Conservation (phyloP, 1,140 invertebrate species). For the Plodia interpunctella region DNA sequence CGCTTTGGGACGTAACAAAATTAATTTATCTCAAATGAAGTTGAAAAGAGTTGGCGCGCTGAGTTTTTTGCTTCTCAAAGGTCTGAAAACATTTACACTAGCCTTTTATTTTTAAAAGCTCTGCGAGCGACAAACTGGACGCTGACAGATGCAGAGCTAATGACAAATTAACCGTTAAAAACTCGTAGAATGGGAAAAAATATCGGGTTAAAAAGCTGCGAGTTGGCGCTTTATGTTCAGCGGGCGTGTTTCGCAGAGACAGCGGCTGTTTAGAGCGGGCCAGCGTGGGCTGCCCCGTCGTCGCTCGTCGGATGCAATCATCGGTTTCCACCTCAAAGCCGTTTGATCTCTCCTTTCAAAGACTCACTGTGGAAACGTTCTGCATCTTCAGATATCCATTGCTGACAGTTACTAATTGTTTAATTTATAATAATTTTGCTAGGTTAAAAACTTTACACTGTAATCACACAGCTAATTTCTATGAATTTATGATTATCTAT, state of each 20-base stretch:
- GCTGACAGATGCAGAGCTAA: slow-evolving; percentile 55
- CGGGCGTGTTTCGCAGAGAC: slow-evolving; percentile 39
- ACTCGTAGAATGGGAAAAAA: slow-evolving; percentile 43
- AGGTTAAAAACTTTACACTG: no score
- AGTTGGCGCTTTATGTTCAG: no score
- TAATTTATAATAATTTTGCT: no score
- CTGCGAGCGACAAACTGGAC: slow-evolving; percentile 29
- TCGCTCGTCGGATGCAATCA: slow-evolving; percentile 52
- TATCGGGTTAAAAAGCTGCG: slow-evolving; percentile 34
- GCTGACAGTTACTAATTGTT: background rate
- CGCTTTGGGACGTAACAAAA: background rate
- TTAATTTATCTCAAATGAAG: slow-evolving; percentile 11
- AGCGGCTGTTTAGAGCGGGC: slow-evolving; percentile 28
- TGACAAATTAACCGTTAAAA: slow-evolving; percentile 62
- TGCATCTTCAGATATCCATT: background rate
- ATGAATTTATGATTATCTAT: no score
- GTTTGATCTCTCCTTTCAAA: slow-evolving; percentile 53
- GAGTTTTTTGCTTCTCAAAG: slow-evolving; percentile 5
- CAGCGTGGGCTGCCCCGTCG: slow-evolving; percentile 12
- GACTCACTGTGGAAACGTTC: slow-evolving; percentile 2
- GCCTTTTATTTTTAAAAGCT: slow-evolving; percentile 24
- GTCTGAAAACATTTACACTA: slow-evolving; percentile 20
- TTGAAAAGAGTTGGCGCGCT: background rate
- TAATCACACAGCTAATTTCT: no score
- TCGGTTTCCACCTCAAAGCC: slow-evolving; percentile 34